Evolutionary conservation across 2,888 invertebrate genomes (phyloP).

Genomic region (Tupiocoris notatus): DNA sequence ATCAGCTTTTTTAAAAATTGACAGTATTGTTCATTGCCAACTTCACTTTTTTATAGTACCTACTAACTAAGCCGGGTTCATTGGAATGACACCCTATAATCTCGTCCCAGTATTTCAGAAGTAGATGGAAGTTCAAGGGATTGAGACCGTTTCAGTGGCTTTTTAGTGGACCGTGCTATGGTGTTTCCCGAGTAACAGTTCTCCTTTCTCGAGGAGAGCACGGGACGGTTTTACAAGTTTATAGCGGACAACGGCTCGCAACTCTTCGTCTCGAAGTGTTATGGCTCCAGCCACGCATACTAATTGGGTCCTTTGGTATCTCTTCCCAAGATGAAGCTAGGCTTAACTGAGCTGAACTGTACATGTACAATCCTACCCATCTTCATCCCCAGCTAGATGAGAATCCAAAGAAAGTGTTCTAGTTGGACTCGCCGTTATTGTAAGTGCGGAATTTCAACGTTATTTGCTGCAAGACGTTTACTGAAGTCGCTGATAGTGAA

Average conservation of each 20-base stretch:
- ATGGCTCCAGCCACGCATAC: conserved; percentile 21
- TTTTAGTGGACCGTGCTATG: neutral
- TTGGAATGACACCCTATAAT: too few relatives aligned
- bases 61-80: too few relatives aligned
- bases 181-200: neutral
- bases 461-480: too few relatives aligned
- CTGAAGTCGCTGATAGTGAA: too few relatives aligned
- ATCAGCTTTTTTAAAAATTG: too few relatives aligned
- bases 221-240: conserved; percentile 14
- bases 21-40: too few relatives aligned
- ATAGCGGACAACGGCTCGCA: conserved; percentile 22
- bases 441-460: too few relatives aligned
- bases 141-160: neutral
- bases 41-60: too few relatives aligned
- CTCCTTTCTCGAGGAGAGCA: neutral
- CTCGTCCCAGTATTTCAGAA: too few relatives aligned
- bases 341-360: neutral
- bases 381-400: too few relatives aligned
- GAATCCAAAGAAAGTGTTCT: neutral
- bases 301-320: conserved; percentile 10
- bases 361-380: neutral
- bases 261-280: conserved; percentile 22
- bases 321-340: neutral
- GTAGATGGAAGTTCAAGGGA: too few relatives aligned
- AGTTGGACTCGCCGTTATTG: neutral